Percentiles rank a stretch among this genome's conserved stretches.
phyloP scores from a whole-genome alignment of 2,797 vertebrate species.

The Acrossocheilus wenchowensis region DNA sequence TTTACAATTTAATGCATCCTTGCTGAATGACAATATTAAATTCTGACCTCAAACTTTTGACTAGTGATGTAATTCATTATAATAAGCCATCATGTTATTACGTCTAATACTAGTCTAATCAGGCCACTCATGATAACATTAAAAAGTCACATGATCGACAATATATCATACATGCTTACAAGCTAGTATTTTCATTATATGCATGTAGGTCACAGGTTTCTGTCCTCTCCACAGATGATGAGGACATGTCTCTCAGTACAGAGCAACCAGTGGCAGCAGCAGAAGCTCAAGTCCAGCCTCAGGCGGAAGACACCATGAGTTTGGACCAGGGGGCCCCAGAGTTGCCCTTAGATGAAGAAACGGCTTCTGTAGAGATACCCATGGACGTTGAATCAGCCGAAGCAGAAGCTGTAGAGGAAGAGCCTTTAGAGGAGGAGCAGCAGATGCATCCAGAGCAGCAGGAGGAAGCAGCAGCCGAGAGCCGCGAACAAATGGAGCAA shows the following conservation, averaged over 20 bases:
- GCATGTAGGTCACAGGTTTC: background rate
- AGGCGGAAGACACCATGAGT: slow-evolving; percentile 71
- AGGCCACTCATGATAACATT: no score
- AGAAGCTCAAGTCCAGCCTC: slow-evolving; percentile 24
- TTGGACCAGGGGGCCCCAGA: slow-evolving; percentile 71
- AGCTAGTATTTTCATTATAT: background rate
- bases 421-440: background rate
- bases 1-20: background rate
- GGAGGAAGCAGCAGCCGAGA: background rate
- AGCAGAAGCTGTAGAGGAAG: slow-evolving; percentile 41
- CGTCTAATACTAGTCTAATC: background rate
- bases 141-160: background rate
- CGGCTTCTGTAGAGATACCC: slow-evolving; percentile 66
- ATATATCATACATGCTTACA: background rate
- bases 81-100: background rate
- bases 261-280: slow-evolving; percentile 64
- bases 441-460: background rate
- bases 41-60: background rate
- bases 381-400: slow-evolving; percentile 52
- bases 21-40: background rate
- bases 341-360: slow-evolving; percentile 72
- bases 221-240: slow-evolving; percentile 79
- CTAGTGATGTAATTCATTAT: background rate
- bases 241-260: slow-evolving; percentile 82
- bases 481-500: slow-evolving; percentile 64